These are phyloP conservation scores for Thomomys bottae DNA, from an alignment of 2,113 vertebrate genomes.

Conservation along the genomic window DNA sequence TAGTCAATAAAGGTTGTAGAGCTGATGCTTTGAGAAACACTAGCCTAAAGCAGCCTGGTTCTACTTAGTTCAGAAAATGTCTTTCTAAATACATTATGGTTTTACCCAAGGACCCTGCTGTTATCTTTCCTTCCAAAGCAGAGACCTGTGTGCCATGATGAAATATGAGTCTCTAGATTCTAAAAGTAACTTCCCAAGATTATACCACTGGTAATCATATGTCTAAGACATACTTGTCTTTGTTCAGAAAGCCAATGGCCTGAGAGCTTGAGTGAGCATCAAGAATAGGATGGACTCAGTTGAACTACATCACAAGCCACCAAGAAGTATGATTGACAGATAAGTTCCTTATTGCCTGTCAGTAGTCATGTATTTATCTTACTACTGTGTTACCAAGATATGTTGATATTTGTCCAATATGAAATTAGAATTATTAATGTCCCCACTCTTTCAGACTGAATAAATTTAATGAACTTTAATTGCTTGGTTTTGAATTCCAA, in stretches of 20 bases:
- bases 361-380: neutral
- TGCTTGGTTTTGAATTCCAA: neutral
- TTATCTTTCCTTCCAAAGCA: neutral
- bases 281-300: neutral
- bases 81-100: neutral
- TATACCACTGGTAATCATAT: neutral
- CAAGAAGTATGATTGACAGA: neutral
- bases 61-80: conserved; percentile 46
- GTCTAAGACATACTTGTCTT: neutral
- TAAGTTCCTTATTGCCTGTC: neutral
- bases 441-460: neutral
- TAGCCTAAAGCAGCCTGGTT: neutral
- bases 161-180: neutral
- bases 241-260: neutral
- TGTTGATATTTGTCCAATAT: neutral
- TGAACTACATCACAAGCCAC: neutral
- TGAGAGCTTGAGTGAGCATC: neutral
- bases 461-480: conserved; percentile 24
- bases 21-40: neutral
- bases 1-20: neutral
- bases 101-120: neutral
- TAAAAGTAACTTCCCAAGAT: neutral
- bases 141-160: neutral
- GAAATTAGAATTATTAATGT: neutral
- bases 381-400: neutral